Conservation (phyloP, 2,888 invertebrate species). For the Petrolisthes cinctipes region DNA sequence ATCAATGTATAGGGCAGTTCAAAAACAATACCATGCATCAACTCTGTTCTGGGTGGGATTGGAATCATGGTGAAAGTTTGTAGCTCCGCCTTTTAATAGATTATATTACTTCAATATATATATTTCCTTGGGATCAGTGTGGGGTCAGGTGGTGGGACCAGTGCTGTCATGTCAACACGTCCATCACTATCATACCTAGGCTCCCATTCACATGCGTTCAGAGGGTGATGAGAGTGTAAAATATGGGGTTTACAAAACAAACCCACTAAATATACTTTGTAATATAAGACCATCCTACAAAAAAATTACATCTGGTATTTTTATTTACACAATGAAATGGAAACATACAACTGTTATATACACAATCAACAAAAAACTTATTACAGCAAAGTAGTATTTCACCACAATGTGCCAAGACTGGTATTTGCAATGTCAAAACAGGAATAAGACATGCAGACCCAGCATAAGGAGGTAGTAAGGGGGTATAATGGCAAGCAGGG, state of each 20-base stretch:
- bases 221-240: neutral
- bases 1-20: no score
- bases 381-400: slow-evolving; percentile 23
- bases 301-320: slow-evolving; percentile 34
- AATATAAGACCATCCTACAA: slow-evolving; percentile 43
- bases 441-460: neutral
- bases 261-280: slow-evolving; percentile 20
- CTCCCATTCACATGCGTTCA: neutral
- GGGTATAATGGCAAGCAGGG: neutral
- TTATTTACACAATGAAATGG: slow-evolving; percentile 43
- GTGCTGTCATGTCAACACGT: neutral
- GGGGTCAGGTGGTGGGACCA: no score
- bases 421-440: neutral
- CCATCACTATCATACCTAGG: neutral
- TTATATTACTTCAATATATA: no score
- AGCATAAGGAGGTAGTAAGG: neutral
- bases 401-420: neutral
- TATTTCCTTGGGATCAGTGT: no score
- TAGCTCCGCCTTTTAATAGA: no score
- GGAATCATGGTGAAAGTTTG: no score
- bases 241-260: neutral
- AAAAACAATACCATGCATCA: no score
- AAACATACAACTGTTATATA: slow-evolving; percentile 50
- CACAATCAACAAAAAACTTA: slow-evolving; percentile 37
- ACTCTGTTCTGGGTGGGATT: no score